Evolutionary conservation across 2,113 vertebrate genomes (phyloP).

Genomic region (Suncus etruscus): DNA sequence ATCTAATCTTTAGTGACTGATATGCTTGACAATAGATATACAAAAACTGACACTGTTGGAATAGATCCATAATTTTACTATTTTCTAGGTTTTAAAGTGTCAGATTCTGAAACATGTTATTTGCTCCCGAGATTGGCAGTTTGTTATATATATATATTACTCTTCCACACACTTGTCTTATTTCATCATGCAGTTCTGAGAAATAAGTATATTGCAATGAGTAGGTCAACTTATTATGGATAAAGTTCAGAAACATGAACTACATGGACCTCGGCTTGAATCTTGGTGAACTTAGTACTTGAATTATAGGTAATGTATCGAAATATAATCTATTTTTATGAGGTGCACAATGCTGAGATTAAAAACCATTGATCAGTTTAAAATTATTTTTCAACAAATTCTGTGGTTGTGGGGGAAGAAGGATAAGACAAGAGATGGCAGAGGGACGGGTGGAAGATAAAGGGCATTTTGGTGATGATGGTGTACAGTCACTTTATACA

Average conservation of each 20-base stretch:
- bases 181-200: neutral
- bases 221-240: neutral
- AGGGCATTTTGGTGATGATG: too few species aligned
- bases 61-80: slow-evolving; percentile 68
- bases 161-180: neutral
- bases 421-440: too few species aligned
- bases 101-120: slow-evolving; percentile 47
- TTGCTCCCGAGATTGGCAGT: slow-evolving; percentile 22
- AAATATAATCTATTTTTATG: slow-evolving; percentile 32
- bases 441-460: too few species aligned
- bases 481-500: too few species aligned
- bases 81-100: slow-evolving; percentile 65
- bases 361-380: neutral
- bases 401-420: too few species aligned
- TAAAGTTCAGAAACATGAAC: neutral
- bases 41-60: slow-evolving; percentile 74
- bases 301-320: neutral
- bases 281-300: slow-evolving; percentile 25
- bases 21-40: slow-evolving; percentile 69
- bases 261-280: neutral
- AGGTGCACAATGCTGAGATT: neutral
- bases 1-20: slow-evolving; percentile 63
- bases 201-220: neutral
- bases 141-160: neutral
- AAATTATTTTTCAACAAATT: neutral